A percentile compares a stretch with the other conserved stretches of the same genome.
Evolutionary conservation across 2,797 vertebrate species (phyloP).

Genomic region (Betta splendens): DNA sequence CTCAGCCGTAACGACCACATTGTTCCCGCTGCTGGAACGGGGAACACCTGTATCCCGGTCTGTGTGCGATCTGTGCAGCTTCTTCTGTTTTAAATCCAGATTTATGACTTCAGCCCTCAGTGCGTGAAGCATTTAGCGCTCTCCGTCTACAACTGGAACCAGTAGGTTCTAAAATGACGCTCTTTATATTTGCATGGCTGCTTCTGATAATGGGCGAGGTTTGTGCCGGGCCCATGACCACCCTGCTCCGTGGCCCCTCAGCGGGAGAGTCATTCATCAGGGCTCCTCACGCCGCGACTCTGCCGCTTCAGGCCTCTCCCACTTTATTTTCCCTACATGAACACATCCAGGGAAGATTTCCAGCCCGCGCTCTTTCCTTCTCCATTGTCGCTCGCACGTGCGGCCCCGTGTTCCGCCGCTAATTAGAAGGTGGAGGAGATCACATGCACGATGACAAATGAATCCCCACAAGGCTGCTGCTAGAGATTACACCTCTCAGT

Average conservation of each 20-base stretch:
- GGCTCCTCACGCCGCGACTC: conserved; percentile 48
- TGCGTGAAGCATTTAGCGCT: conserved; percentile 16
- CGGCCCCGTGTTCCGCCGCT: conserved; percentile 47
- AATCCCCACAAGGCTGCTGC: conserved; percentile 44
- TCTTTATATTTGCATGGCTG: conserved; percentile 31
- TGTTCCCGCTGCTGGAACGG: neutral
- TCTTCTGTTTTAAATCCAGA: conserved; percentile 44
- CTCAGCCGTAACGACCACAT: neutral
- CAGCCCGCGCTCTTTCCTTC: conserved; percentile 32
- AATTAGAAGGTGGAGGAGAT: conserved; percentile 62
- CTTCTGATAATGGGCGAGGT: conserved; percentile 40
- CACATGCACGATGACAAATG: conserved; percentile 61
- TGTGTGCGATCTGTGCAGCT: conserved; percentile 5
- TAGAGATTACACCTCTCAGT: conserved; percentile 21
- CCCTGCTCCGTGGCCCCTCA: conserved; percentile 54
- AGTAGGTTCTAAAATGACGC: conserved; percentile 34
- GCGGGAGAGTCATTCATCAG: conserved; percentile 60
- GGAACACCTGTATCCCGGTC: too few species aligned
- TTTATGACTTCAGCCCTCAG: conserved; percentile 49
- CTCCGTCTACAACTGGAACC: conserved; percentile 14
- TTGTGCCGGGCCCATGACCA: conserved; percentile 44
- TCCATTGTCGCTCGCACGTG: conserved; percentile 9
- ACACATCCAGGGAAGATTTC: conserved; percentile 26
- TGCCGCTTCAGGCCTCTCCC: conserved; percentile 37
- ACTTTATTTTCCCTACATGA: conserved; percentile 38